These are phyloP conservation scores for Manis crassicaudata DNA, from an alignment of 2,797 vertebrate genomes.

Conservation along the genomic window DNA sequence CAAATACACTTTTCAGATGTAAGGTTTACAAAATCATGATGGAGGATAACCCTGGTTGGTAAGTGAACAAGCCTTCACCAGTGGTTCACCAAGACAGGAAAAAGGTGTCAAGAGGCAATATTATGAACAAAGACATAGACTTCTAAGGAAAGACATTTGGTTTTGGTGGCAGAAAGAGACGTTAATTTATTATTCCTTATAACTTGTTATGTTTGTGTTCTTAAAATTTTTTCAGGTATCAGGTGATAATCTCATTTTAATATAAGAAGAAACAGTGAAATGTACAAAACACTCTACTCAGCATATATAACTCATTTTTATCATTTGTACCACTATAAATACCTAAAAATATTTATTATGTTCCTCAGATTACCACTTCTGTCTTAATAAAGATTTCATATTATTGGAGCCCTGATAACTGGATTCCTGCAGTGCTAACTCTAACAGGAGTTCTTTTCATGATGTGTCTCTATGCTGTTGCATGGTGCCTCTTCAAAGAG, in stretches of 20 bases:
- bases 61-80: not conserved
- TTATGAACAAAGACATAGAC: not conserved
- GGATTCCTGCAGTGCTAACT: constrained; percentile 63
- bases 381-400: constrained; percentile 61
- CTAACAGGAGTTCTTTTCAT: constrained; percentile 48
- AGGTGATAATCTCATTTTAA: not conserved
- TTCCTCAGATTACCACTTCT: constrained; percentile 60
- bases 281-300: not conserved
- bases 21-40: not conserved
- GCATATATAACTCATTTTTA: not conserved
- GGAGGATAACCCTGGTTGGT: not conserved
- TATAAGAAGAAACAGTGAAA: not conserved
- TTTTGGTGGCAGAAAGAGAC: not conserved
- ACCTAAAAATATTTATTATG: not conserved
- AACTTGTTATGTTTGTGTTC: not conserved
- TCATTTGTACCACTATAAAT: not conserved
- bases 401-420: constrained; percentile 56
- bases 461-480: constrained; percentile 8
- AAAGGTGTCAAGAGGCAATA: not conserved
- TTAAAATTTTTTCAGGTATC: constrained; percentile 12
- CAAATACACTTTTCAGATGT: not conserved
- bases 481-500: constrained; percentile 62
- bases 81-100: not conserved
- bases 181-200: not conserved
- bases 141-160: not conserved